Conservation (phyloP, 2,797 vertebrate genomes). For the Glossophaga mutica region DNA sequence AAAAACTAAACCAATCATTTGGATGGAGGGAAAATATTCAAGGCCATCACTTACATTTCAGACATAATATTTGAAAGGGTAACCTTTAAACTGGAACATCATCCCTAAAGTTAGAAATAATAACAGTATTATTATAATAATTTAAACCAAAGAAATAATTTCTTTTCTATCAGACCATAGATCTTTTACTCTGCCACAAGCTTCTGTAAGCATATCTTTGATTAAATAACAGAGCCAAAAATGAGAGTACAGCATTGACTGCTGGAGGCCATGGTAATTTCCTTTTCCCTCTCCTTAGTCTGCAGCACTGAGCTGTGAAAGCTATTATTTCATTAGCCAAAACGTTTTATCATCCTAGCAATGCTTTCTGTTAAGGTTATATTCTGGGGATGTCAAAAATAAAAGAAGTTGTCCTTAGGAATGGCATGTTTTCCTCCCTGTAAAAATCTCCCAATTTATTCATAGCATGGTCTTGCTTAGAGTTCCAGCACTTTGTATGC, state of each 20-base stretch:
- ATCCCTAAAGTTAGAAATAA: constrained; percentile 45
- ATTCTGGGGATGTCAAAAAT: neutral
- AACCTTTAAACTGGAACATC: constrained; percentile 33
- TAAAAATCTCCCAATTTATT: constrained; percentile 5
- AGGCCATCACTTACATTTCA: constrained; percentile 11
- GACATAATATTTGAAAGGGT: neutral
- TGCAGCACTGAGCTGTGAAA: neutral
- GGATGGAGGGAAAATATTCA: constrained; percentile 15
- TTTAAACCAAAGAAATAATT: constrained; percentile 18
- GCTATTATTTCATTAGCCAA: neutral
- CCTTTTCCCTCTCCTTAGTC: neutral
- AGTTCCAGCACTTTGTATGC: neutral
- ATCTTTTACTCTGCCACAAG: constrained; percentile 12
- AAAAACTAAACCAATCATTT: neutral
- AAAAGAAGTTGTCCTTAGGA: neutral
- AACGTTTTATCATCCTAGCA: neutral
- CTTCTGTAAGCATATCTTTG: constrained; percentile 26
- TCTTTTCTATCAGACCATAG: constrained; percentile 40
- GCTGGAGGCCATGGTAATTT: neutral
- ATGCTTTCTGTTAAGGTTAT: neutral
- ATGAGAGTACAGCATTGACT: constrained; percentile 43
- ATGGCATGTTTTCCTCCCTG: neutral
- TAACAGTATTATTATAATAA: constrained; percentile 48
- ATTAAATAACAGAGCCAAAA: constrained; percentile 58
- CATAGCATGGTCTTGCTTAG: neutral